A percentile compares a stretch with the other conserved stretches of the same genome.
Evolutionary conservation across 2,113 vertebrate genomes (phyloP).

Genomic region (Cyprinodon variegatus): DNA sequence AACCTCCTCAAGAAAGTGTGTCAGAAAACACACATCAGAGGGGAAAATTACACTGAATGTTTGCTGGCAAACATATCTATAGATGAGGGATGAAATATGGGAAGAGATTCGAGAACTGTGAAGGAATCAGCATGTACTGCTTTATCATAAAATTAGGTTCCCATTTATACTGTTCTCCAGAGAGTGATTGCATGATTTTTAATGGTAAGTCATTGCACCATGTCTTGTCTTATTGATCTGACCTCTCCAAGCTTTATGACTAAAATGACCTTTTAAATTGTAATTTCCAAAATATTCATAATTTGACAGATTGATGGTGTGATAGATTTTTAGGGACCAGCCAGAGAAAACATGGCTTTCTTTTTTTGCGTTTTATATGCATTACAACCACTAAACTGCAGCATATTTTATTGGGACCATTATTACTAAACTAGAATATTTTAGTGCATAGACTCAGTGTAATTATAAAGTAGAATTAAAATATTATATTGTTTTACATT

Average conservation of each 20-base stretch:
- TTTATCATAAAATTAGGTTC: conserved; percentile 85
- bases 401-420: too few relatives aligned
- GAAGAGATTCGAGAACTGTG: conserved; percentile 19
- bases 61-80: conserved; percentile 11
- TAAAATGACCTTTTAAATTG: conserved; percentile 7
- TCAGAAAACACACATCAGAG: conserved; percentile 14
- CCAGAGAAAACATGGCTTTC: too few relatives aligned
- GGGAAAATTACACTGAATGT: background rate
- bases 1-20: conserved; percentile 8
- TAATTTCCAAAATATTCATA: background rate
- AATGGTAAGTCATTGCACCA: conserved; percentile 75
- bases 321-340: too few relatives aligned
- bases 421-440: too few relatives aligned
- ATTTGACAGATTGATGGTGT: too few relatives aligned
- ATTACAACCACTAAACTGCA: too few relatives aligned
- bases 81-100: conserved; percentile 42
- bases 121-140: conserved; percentile 78
- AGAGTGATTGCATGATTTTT: conserved; percentile 80
- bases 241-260: conserved; percentile 15
- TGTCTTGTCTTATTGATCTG: conserved; percentile 58
- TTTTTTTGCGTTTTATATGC: too few relatives aligned
- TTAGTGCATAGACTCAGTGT: too few relatives aligned
- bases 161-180: conserved; percentile 79
- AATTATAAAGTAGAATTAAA: too few relatives aligned
- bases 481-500: too few relatives aligned